Conservation (phyloP, 2,797 vertebrate species). For the Danio tinwini region DNA sequence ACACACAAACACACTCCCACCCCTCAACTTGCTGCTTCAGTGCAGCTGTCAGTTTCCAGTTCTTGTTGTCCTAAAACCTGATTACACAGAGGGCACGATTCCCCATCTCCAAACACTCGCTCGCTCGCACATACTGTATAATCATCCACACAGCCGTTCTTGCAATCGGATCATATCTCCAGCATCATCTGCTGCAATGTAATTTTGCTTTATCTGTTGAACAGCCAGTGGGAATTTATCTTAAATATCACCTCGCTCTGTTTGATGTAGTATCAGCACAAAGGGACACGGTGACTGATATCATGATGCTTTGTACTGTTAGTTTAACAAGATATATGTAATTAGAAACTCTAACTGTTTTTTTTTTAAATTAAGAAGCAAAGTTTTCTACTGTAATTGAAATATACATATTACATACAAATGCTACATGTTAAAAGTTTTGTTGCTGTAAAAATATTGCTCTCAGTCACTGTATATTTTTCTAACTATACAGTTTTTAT, state of each 20-base stretch:
- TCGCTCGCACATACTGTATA: constrained; percentile 1
- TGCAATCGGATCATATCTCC: constrained; percentile 38
- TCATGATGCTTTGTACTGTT: constrained; percentile 14
- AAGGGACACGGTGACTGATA: constrained; percentile 17
- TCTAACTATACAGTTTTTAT: too few relatives aligned
- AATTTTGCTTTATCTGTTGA: constrained; percentile 50
- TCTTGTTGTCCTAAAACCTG: constrained; percentile 48
- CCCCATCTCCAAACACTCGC: constrained; percentile 19
- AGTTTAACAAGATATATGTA: constrained; percentile 31
- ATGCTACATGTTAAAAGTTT: too few relatives aligned
- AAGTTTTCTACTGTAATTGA: too few relatives aligned
- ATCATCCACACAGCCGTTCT: constrained; percentile 26
- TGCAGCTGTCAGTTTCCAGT: constrained; percentile 29
- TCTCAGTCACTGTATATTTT: too few relatives aligned
- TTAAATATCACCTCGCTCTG: constrained; percentile 41
- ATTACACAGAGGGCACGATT: constrained; percentile 39
- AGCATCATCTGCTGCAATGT: constrained; percentile 35
- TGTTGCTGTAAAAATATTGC: too few relatives aligned
- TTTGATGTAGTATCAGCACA: constrained; percentile 28
- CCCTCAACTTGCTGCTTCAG: constrained; percentile 24
- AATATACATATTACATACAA: too few relatives aligned
- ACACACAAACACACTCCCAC: constrained; percentile 6
- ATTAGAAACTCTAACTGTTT: constrained; percentile 32
- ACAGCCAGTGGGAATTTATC: constrained; percentile 40
- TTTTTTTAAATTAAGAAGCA: too few relatives aligned